Evolutionary conservation across 1,140 invertebrate species (phyloP).

Genomic region (Drosophila elegans): DNA sequence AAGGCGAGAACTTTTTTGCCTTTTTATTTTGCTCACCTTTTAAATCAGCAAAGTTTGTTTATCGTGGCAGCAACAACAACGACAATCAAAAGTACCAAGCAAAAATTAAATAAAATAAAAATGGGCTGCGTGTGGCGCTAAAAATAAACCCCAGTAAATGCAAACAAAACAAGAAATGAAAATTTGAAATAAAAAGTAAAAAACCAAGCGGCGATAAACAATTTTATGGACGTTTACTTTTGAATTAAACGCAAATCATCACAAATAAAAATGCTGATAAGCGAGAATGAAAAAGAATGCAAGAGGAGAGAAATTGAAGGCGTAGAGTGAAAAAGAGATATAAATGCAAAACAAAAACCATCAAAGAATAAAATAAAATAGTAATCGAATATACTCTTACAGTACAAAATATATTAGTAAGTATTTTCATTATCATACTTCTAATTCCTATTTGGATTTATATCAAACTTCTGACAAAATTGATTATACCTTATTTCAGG

Average conservation of each 20-base stretch:
- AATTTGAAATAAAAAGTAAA: conserved; percentile 20
- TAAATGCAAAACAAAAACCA: conserved; percentile 9
- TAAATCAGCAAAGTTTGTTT: conserved; percentile 56
- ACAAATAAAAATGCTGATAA: conserved; percentile 46
- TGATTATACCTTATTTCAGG: neutral
- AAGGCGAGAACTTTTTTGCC: conserved; percentile 26
- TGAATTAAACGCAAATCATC: conserved; percentile 58
- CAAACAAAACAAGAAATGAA: conserved; percentile 32
- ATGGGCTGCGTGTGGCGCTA: conserved; percentile 66
- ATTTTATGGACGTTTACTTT: conserved; percentile 45
- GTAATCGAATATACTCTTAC: neutral
- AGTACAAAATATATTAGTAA: neutral
- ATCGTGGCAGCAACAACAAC: conserved; percentile 36
- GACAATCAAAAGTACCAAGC: conserved; percentile 23
- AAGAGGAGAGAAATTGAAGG: conserved; percentile 10
- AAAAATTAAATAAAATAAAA: conserved; percentile 50
- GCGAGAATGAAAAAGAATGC: conserved; percentile 17
- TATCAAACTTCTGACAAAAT: no score
- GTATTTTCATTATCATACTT: no score
- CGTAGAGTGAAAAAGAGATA: conserved; percentile 7
- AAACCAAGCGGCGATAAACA: conserved; percentile 50
- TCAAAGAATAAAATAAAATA: conserved; percentile 12
- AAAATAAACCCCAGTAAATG: conserved; percentile 63
- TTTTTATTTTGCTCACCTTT: neutral
- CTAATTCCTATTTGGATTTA: no score